These are phyloP conservation scores for Onchidella celtica DNA, from an alignment of 2,888 invertebrate genomes.

Conservation along the genomic window DNA sequence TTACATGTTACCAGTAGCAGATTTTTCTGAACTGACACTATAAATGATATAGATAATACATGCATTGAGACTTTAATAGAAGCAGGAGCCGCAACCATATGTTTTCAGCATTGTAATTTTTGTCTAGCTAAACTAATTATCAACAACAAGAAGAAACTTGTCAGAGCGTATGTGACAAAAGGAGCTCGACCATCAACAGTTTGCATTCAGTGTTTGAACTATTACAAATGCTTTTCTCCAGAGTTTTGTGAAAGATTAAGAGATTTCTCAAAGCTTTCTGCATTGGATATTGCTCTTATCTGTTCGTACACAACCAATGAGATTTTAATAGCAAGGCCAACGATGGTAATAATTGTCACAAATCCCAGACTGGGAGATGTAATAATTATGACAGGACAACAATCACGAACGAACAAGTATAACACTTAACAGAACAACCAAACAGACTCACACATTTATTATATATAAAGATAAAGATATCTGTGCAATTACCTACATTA, in stretches of 20 bases:
- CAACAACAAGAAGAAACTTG: neutral
- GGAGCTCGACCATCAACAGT: neutral
- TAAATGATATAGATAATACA: neutral
- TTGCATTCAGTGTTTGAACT: neutral
- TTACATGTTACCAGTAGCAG: no score
- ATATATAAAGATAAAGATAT: no score
- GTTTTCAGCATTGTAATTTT: neutral
- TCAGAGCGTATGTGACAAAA: neutral
- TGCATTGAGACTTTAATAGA: neutral
- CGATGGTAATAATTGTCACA: no score
- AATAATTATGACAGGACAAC: no score
- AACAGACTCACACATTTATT: no score
- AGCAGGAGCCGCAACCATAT: neutral
- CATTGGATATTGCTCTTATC: neutral
- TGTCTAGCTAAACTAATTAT: neutral
- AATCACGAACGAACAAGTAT: no score
- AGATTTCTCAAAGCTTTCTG: neutral
- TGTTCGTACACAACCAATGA: no score
- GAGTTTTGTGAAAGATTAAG: neutral
- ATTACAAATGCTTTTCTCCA: neutral
- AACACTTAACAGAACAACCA: no score
- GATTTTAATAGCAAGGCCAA: no score
- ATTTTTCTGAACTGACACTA: no score
- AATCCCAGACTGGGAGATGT: no score
- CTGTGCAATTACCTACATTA: no score